phyloP scores from a whole-genome alignment of 2,888 invertebrate genomes.

The Tridacna gigas region DNA sequence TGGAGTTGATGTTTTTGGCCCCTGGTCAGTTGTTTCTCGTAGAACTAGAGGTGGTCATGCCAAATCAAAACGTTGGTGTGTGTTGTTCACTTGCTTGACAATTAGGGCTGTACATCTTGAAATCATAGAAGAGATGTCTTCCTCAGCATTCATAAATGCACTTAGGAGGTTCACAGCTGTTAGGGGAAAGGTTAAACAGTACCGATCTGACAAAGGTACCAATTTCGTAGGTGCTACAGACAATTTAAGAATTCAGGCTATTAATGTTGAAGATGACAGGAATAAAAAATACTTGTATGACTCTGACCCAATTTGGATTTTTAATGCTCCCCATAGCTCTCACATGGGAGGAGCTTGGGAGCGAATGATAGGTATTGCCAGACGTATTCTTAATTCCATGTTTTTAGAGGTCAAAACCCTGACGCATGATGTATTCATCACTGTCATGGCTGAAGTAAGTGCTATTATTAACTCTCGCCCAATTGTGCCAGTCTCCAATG shows the following conservation, averaged over 20 bases:
- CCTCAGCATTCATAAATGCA: no score
- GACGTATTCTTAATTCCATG: not conserved
- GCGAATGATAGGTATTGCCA: not conserved
- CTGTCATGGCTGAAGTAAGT: not conserved
- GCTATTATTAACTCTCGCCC: not conserved
- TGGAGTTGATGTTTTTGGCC: no score
- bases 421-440: not conserved
- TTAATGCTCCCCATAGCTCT: not conserved
- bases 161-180: no score
- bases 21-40: no score
- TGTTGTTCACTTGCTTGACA: no score
- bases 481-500: not conserved
- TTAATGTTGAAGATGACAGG: not conserved
- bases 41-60: no score
- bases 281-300: not conserved
- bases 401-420: conserved; percentile 4
- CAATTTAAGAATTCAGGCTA: not conserved
- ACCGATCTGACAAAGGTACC: no score
- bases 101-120: no score
- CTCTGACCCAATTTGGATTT: not conserved
- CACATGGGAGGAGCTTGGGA: conserved; percentile 2
- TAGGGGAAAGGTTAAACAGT: no score
- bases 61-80: no score
- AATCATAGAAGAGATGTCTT: no score
- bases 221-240: not conserved